These are phyloP conservation scores for Ranitomeya imitator DNA, from an alignment of 2,113 vertebrate genomes.

Conservation along the genomic window DNA sequence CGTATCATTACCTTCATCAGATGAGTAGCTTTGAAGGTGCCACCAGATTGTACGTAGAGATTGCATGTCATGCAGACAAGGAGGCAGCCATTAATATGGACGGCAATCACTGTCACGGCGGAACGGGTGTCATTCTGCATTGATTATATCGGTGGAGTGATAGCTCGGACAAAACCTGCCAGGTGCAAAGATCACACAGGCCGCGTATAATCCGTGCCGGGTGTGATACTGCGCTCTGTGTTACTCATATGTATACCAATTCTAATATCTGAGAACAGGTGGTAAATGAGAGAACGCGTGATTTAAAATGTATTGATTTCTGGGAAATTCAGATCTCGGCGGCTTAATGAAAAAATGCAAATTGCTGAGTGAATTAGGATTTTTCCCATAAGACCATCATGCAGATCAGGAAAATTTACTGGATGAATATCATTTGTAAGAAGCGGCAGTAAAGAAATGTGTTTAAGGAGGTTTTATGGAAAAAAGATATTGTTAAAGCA, in stretches of 20 bases:
- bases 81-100: background rate
- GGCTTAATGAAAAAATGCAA: conserved; percentile 56
- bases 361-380: conserved; percentile 19
- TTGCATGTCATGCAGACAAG: background rate
- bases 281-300: conserved; percentile 25
- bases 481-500: background rate
- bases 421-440: conserved; percentile 18
- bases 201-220: conserved; percentile 10
- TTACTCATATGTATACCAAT: conserved; percentile 30
- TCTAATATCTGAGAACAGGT: conserved; percentile 37
- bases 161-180: background rate
- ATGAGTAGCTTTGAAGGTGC: background rate
- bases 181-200: conserved; percentile 3
- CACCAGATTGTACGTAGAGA: background rate
- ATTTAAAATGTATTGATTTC: conserved; percentile 53
- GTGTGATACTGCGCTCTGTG: background rate
- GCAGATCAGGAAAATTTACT: conserved; percentile 40
- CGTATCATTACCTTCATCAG: background rate
- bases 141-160: background rate
- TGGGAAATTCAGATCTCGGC: conserved; percentile 20
- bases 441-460: background rate
- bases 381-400: conserved; percentile 32
- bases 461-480: background rate
- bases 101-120: background rate
- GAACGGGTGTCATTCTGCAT: background rate